Conservation (phyloP, 2,797 vertebrate species). For the Liparis tanakae region DNA sequence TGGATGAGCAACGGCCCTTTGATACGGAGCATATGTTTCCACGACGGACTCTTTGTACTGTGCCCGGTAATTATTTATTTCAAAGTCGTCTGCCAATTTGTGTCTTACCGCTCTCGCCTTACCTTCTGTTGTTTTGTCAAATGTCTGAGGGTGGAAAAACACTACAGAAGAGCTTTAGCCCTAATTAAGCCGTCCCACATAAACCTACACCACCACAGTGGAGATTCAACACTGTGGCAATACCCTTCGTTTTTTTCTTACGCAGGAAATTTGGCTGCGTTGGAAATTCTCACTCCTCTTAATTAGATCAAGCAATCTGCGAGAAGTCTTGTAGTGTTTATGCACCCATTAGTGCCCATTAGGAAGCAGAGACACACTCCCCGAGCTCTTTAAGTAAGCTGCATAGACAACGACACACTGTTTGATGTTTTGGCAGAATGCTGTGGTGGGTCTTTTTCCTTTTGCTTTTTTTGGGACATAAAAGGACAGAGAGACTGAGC, state of each 20-base stretch:
- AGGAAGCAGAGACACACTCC: constrained; percentile 60
- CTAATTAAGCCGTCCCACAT: constrained; percentile 61
- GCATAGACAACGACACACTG: constrained; percentile 55
- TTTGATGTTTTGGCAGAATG: constrained; percentile 61
- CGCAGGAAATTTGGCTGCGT: constrained; percentile 57
- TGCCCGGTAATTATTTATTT: constrained; percentile 60
- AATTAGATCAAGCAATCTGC: constrained; percentile 72
- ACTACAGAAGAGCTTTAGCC: constrained; percentile 51
- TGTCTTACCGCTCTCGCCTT: constrained; percentile 52
- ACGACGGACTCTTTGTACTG: constrained; percentile 48
- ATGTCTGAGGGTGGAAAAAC: constrained; percentile 55
- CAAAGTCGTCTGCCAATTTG: constrained; percentile 63
- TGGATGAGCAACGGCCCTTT: constrained; percentile 48
- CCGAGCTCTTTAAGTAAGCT: constrained; percentile 65
- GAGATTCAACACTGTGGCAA: constrained; percentile 41
- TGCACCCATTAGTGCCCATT: constrained; percentile 72
- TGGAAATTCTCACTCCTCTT: constrained; percentile 65
- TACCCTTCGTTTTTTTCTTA: constrained; percentile 48
- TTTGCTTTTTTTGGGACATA: constrained; percentile 37
- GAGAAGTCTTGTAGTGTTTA: constrained; percentile 68
- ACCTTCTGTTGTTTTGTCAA: constrained; percentile 72
- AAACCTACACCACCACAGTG: constrained; percentile 39
- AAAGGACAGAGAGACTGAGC: constrained; percentile 38
- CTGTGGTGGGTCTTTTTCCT: constrained; percentile 10
- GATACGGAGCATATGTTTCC: constrained; percentile 64